Base-by-base conservation (phyloP, 2,797 vertebrate species). In the Odontamblyopus rebecca region DNA sequence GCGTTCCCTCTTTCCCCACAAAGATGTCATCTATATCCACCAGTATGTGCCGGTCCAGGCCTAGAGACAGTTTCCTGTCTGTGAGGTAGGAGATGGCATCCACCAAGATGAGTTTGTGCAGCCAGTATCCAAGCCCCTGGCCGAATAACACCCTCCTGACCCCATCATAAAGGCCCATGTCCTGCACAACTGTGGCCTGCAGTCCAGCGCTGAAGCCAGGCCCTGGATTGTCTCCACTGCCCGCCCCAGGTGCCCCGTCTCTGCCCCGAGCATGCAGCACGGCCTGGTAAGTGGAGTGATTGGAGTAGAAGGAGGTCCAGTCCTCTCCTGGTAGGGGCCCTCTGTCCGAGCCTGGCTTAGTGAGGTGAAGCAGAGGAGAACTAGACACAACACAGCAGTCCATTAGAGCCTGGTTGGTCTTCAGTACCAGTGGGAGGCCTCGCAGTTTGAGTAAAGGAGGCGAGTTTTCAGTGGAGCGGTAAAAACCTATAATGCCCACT, bases 21-120 rank as follows among this genome's bases (percentile, higher is more conserved):
- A 99, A 99, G 90, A 99, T 99, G 84, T 99, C 98, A 15, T 99
- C 97, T 53, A 98, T 96, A 92, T 99, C 98, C 77, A 99, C 98
- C 76, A 99, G 94, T 77, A 99, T 91, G 89, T 98, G 96, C 60
- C 96, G 93, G 26, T 98, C 96, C 93, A 98, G 88, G 27, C 97
- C 96, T 69, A 97, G 75, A 0, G 89, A 93, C 68, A 99, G 93
- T 83, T 94, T 97, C 83, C 94, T 95, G 69, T 97, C 96, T 0
- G 97, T 96, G 83, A 99, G 91, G 93, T 96, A 99, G 44, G 96
- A 94, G 75, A 99, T 93, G 83, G 97, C 95, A 6, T 99, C 98
- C 75, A 99, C 92, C 69, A 99, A 93, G 88, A 99, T 95, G 76
- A 99, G 96, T 79, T 95, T 95, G 89, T 99, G 97, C 11, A 99